phyloP scores from a whole-genome alignment of 2,888 invertebrate species.

The Pachydiplax longipennis region DNA sequence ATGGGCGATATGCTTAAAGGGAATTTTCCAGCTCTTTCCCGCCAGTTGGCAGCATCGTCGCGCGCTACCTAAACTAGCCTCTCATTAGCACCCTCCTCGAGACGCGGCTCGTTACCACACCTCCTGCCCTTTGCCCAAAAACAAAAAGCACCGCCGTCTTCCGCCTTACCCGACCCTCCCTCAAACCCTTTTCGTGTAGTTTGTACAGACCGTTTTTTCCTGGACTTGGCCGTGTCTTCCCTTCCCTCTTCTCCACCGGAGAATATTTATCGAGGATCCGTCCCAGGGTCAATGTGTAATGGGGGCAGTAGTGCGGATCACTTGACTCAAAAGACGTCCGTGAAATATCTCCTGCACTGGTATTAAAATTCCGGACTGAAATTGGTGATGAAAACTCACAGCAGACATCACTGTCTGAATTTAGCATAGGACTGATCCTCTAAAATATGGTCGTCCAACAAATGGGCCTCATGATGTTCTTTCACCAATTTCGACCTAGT shows the following conservation, averaged over 20 bases:
- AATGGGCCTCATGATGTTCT: too few species aligned
- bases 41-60: constrained; percentile 33
- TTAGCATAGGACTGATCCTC: too few species aligned
- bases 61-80: constrained; percentile 42
- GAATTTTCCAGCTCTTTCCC: constrained; percentile 16
- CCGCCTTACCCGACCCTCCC: not conserved
- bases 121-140: not conserved
- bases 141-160: not conserved
- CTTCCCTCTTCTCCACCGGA: not conserved
- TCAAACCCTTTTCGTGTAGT: not conserved
- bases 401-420: too few species aligned
- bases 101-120: constrained; percentile 32
- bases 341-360: too few species aligned
- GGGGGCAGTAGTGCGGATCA: too few species aligned
- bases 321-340: too few species aligned
- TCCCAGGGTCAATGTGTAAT: too few species aligned
- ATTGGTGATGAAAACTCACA: too few species aligned
- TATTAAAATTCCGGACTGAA: not conserved
- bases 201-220: not conserved
- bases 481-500: too few species aligned
- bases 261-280: too few species aligned
- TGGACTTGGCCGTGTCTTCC: not conserved
- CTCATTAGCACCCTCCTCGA: constrained; percentile 39
- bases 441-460: too few species aligned
- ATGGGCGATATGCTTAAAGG: constrained; percentile 32